Percentiles rank a stretch among this genome's conserved stretches.
Evolutionary conservation across 2,113 vertebrate species (phyloP).

Genomic region (Gymnobelideus leadbeateri): DNA sequence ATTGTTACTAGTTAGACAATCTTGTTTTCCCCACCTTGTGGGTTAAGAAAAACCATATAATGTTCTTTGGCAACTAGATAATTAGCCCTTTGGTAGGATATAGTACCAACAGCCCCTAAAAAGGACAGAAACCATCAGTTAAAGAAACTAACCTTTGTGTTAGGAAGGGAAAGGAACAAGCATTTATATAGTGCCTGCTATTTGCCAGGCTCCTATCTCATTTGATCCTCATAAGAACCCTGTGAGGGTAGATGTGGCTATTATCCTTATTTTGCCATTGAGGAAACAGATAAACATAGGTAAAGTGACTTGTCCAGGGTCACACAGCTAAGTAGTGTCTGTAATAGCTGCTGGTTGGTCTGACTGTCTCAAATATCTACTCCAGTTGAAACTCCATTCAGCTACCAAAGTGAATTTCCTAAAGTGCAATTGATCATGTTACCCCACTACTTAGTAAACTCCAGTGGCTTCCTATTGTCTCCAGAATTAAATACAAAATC

Average conservation of each 20-base stretch:
- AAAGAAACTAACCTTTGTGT: background rate
- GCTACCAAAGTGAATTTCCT: background rate
- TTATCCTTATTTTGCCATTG: background rate
- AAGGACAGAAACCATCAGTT: background rate
- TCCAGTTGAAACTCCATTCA: background rate
- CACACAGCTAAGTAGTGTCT: background rate
- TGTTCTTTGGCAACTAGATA: background rate
- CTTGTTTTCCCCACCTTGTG: background rate
- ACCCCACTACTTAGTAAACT: background rate
- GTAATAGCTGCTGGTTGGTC: background rate
- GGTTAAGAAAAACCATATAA: background rate
- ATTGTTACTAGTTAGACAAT: background rate
- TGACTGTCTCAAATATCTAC: background rate
- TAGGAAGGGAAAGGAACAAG: background rate
- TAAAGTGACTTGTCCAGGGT: background rate
- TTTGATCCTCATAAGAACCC: background rate
- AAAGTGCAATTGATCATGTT: background rate
- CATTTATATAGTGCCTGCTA: background rate
- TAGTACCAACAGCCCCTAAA: background rate
- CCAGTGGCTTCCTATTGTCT: background rate
- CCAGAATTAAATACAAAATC: background rate
- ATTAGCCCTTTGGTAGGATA: background rate
- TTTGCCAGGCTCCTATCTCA: background rate
- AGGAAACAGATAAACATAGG: background rate
- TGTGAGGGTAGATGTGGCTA: background rate